phyloP scores from a whole-genome alignment of 2,113 vertebrate genomes.

The Antechinus stuartii region DNA sequence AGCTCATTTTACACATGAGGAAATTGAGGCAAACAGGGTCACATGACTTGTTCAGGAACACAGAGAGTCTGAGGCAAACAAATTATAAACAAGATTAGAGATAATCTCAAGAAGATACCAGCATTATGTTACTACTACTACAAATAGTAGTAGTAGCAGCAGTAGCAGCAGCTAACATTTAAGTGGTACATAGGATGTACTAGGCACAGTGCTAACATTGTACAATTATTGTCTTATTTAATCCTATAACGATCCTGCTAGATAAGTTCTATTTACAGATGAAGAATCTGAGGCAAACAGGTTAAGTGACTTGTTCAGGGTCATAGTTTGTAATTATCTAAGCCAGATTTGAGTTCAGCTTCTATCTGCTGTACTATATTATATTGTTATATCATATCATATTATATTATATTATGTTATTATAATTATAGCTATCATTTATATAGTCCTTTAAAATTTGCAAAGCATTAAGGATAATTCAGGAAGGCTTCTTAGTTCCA shows the following conservation, averaged over 20 bases:
- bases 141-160: background rate
- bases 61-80: background rate
- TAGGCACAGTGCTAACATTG: background rate
- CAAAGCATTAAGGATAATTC: background rate
- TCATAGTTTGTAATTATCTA: background rate
- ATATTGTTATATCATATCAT: background rate
- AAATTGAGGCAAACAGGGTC: background rate
- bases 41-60: background rate
- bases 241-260: background rate
- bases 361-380: background rate
- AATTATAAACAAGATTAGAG: background rate
- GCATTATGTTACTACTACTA: background rate
- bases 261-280: background rate
- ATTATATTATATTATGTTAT: background rate
- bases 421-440: background rate
- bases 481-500: background rate
- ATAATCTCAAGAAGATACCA: too few relatives aligned
- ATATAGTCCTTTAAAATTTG: background rate
- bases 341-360: background rate
- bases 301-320: background rate
- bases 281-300: background rate
- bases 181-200: background rate
- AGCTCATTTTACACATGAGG: background rate
- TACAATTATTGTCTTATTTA: background rate
- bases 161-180: background rate